Evolutionary conservation across 2,888 invertebrate species (phyloP).

Genomic region (Hypsopygia costalis): DNA sequence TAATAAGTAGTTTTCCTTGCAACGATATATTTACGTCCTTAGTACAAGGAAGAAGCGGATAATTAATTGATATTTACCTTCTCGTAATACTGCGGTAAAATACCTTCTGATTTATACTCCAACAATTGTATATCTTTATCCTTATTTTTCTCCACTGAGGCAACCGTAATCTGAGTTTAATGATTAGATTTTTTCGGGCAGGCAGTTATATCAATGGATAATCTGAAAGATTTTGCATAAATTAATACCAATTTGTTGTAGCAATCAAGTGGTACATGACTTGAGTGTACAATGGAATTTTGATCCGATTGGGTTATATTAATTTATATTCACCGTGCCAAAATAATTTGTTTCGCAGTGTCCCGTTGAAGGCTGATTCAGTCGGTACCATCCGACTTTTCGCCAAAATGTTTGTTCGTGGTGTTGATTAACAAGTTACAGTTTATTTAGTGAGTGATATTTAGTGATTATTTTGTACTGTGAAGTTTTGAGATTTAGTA

Average conservation of each 20-base stretch:
- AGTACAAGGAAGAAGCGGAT: not conserved
- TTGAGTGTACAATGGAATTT: constrained; percentile 22
- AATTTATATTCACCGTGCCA: constrained; percentile 23
- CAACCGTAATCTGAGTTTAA: not conserved
- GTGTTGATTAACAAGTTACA: constrained; percentile 56
- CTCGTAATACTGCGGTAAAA: not conserved
- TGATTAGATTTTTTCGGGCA: no score
- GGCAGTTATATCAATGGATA: not conserved
- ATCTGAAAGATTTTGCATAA: no score
- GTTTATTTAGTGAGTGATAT: constrained; percentile 24
- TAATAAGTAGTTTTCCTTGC: not conserved
- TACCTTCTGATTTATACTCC: not conserved
- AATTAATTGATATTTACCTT: not conserved
- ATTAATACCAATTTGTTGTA: constrained; percentile 20
- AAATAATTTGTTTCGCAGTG: not conserved
- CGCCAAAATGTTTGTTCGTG: constrained; percentile 66
- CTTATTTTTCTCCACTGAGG: not conserved
- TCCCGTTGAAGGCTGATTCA: not conserved
- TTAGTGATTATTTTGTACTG: constrained; percentile 23
- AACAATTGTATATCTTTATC: not conserved
- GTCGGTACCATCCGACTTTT: not conserved
- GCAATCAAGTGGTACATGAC: constrained; percentile 40
- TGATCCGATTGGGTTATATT: constrained; percentile 7
- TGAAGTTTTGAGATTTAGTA: constrained; percentile 31
- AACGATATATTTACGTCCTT: not conserved